A percentile compares a stretch with the other conserved stretches of the same genome.
phyloP scores from a whole-genome alignment of 2,888 invertebrate species.

The Drosophila tripunctata region DNA sequence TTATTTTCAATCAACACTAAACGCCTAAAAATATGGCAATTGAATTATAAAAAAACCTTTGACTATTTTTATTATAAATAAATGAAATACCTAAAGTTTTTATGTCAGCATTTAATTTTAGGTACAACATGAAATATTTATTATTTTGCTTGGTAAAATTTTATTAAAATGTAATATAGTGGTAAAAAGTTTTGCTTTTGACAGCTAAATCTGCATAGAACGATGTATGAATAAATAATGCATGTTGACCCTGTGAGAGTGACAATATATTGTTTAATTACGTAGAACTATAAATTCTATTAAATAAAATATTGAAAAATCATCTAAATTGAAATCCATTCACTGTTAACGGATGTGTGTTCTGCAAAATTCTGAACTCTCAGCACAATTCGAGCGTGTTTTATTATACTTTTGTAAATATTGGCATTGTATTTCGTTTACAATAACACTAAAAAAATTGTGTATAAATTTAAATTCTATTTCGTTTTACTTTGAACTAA shows the following conservation, averaged over 20 bases:
- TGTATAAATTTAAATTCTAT: slow-evolving; percentile 4
- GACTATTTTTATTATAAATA: too few relatives aligned
- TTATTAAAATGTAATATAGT: background rate
- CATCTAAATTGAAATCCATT: background rate
- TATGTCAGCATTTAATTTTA: background rate
- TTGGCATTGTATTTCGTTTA: slow-evolving; percentile 23
- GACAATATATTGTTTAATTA: background rate
- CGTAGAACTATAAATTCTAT: background rate
- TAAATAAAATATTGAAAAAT: background rate
- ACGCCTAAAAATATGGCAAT: too few relatives aligned
- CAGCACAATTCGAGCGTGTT: slow-evolving; percentile 4
- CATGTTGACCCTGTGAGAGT: slow-evolving; percentile 9
- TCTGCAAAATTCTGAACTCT: slow-evolving; percentile 4
- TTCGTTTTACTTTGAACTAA: slow-evolving; percentile 20
- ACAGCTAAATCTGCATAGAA: slow-evolving; percentile 11
- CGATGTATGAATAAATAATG: slow-evolving; percentile 29
- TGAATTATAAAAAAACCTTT: too few relatives aligned
- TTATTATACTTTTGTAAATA: slow-evolving; percentile 36
- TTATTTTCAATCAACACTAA: too few relatives aligned
- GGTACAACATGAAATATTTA: background rate
- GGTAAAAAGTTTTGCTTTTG: slow-evolving; percentile 1
- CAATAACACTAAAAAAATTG: slow-evolving; percentile 42
- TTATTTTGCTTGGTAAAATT: too few relatives aligned
- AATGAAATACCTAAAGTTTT: background rate
- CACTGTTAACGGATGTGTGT: slow-evolving; percentile 12